Percentiles rank a stretch among this genome's conserved stretches.
Evolutionary conservation across 92 coral and sea anemone genomes (phyloP).

Genomic region (Galaxea fascicularis): DNA sequence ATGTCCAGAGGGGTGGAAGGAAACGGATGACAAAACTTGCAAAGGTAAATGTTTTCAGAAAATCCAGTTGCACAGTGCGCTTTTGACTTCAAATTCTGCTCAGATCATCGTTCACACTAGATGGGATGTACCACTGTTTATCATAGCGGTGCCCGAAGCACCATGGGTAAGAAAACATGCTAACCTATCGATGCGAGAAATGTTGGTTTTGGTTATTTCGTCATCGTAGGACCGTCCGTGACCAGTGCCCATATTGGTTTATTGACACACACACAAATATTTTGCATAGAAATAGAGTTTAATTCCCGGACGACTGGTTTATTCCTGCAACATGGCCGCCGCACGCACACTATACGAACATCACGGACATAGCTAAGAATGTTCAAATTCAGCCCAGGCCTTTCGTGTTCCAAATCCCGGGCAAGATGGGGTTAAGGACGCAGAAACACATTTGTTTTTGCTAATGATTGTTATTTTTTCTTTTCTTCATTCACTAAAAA

Average conservation of each 20-base stretch:
- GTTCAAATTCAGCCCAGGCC: background rate
- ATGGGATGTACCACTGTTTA: background rate
- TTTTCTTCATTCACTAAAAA: background rate
- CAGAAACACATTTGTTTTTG: background rate
- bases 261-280: too few species aligned
- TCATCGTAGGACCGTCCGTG: too few species aligned
- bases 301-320: background rate
- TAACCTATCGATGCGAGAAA: too few species aligned
- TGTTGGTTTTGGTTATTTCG: too few species aligned
- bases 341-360: background rate
- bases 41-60: background rate
- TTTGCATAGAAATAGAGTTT: too few species aligned
- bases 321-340: background rate
- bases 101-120: background rate
- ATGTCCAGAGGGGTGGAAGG: constrained; percentile 1
- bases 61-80: background rate
- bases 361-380: background rate
- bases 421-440: background rate
- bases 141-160: too few species aligned
- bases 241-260: too few species aligned
- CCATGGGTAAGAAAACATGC: too few species aligned
- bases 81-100: background rate
- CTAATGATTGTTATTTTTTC: background rate
- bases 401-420: background rate
- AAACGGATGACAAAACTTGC: background rate